A percentile compares a stretch with the other conserved stretches of the same genome.
Conservation (phyloP, 2,888 invertebrate genomes). For the Aricia artaxerxes region DNA sequence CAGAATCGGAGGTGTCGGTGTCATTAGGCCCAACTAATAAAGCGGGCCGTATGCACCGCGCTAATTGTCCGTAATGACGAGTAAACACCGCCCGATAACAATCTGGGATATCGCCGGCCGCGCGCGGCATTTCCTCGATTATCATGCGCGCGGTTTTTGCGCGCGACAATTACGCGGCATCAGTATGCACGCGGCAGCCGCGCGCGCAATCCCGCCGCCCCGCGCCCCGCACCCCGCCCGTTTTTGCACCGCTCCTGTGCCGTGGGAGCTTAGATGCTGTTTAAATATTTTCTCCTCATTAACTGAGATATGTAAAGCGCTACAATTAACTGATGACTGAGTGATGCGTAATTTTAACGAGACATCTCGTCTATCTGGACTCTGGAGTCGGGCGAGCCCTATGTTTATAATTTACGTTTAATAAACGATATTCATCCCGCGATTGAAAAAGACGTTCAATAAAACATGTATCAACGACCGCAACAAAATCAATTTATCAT, state of each 20-base stretch:
- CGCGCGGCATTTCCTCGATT: slow-evolving; percentile 66
- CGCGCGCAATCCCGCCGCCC: slow-evolving; percentile 47
- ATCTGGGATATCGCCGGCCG: slow-evolving; percentile 42
- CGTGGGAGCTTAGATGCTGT: slow-evolving; percentile 55
- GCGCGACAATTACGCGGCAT: slow-evolving; percentile 66
- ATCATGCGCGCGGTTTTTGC: slow-evolving; percentile 70
- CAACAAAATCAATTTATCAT: not conserved
- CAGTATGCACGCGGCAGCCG: slow-evolving; percentile 68
- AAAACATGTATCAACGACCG: not conserved
- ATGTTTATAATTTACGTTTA: not conserved
- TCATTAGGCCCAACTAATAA: slow-evolving; percentile 26
- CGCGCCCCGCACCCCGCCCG: slow-evolving; percentile 44
- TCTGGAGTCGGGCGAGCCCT: not conserved
- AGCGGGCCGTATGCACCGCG: slow-evolving; percentile 28
- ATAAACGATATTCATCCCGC: not conserved
- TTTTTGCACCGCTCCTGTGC: slow-evolving; percentile 48
- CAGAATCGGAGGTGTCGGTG: slow-evolving; percentile 20
- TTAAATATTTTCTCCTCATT: slow-evolving; percentile 46
- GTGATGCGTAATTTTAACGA: slow-evolving; percentile 23
- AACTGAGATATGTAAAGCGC: slow-evolving; percentile 39
- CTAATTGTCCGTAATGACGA: slow-evolving; percentile 35
- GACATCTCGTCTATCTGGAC: slow-evolving; percentile 2
- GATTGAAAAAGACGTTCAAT: not conserved
- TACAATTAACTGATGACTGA: slow-evolving; percentile 31
- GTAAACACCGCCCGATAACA: slow-evolving; percentile 39